Conservation (phyloP, 1,140 invertebrate species). For the Caerostris extrusa region DNA sequence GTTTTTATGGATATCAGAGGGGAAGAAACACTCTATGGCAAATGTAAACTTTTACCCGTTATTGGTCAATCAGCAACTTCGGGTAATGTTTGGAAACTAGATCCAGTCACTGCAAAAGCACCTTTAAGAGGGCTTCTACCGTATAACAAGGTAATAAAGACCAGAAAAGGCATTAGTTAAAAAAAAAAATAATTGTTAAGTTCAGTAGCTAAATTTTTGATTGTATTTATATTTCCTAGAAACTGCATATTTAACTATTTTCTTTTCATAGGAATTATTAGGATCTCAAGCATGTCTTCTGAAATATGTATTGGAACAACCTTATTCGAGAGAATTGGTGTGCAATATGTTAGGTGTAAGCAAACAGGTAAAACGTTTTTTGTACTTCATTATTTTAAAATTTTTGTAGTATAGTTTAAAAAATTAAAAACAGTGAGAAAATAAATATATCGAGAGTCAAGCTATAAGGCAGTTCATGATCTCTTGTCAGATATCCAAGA, state of each 20-base stretch:
- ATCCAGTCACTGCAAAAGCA: constrained; percentile 92
- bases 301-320: constrained; percentile 95
- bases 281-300: constrained; percentile 94
- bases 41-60: constrained; percentile 94
- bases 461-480: no score
- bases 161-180: not conserved
- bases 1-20: constrained; percentile 67
- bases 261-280: constrained; percentile 85
- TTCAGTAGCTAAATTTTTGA: not conserved
- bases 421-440: no score
- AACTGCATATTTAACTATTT: not conserved
- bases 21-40: constrained; percentile 83
- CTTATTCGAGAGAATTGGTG: constrained; percentile 97
- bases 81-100: constrained; percentile 92
- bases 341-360: constrained; percentile 96
- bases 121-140: constrained; percentile 94
- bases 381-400: no score
- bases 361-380: constrained; percentile 87
- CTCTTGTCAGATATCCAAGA: no score
- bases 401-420: no score
- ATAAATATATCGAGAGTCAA: no score
- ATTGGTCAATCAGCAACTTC: constrained; percentile 92
- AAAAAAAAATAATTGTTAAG: not conserved
- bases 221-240: not conserved
- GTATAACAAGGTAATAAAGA: constrained; percentile 87